A percentile compares a stretch with the other conserved stretches of the same genome.
phyloP scores from a whole-genome alignment of 2,888 invertebrate genomes.

The Shargacucullia verbasci region DNA sequence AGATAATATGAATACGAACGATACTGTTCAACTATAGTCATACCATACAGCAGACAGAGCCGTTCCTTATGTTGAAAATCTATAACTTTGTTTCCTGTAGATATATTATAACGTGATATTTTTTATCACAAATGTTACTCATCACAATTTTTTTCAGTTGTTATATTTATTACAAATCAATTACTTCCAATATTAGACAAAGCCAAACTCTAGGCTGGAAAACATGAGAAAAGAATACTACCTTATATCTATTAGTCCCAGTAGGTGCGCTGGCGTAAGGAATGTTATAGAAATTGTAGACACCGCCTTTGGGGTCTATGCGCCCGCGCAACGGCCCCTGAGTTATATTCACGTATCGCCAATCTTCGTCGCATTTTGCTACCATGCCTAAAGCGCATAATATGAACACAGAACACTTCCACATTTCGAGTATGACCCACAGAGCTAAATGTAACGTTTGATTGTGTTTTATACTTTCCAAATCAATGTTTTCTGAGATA shows the following conservation, averaged over 20 bases:
- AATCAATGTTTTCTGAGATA: conserved; percentile 36
- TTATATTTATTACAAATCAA: no score
- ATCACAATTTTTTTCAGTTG: no score
- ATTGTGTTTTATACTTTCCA: conserved; percentile 1
- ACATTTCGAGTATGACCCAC: conserved; percentile 14
- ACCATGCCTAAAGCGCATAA: conserved; percentile 15
- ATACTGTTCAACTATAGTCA: no score
- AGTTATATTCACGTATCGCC: conserved; percentile 51
- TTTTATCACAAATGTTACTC: no score
- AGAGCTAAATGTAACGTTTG: background rate
- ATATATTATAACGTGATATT: no score
- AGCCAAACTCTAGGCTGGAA: background rate
- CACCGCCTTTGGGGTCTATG: conserved; percentile 50
- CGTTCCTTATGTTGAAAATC: no score
- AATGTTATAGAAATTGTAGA: conserved; percentile 68
- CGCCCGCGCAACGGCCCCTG: conserved; percentile 69
- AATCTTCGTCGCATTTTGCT: conserved; percentile 28
- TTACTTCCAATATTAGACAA: no score
- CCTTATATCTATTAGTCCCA: conserved; percentile 66
- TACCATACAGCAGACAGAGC: no score
- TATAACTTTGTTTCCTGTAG: no score
- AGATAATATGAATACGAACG: no score
- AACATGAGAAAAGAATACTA: conserved; percentile 38
- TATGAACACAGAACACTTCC: conserved; percentile 15
- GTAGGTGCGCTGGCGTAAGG: conserved; percentile 75